Percentiles rank a stretch among this genome's conserved stretches.
Evolutionary conservation across 2,888 invertebrate species (phyloP).

Genomic region (Lathronympha strigana): DNA sequence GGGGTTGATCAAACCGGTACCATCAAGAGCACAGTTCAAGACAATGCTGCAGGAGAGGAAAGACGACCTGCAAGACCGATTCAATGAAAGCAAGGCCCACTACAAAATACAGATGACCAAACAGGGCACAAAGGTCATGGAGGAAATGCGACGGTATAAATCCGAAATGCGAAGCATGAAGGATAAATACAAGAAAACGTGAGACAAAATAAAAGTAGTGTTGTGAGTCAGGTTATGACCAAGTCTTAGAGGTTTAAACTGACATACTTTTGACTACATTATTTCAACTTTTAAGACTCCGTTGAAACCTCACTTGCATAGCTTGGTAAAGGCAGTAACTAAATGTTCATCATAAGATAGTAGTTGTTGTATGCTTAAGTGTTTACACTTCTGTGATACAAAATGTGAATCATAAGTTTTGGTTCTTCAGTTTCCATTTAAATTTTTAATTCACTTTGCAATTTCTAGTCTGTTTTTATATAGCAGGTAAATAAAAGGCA

Average conservation of each 20-base stretch:
- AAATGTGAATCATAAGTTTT: conserved; percentile 22
- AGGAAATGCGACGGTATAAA: conserved; percentile 80
- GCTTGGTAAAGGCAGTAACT: neutral
- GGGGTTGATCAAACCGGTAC: conserved; percentile 94
- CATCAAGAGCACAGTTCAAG: conserved; percentile 86
- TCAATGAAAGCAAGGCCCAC: conserved; percentile 82
- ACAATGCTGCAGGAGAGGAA: conserved; percentile 86
- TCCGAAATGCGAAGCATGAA: conserved; percentile 77
- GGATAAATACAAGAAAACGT: conserved; percentile 76
- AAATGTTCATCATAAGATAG: conserved; percentile 18
- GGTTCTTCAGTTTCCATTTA: conserved; percentile 6
- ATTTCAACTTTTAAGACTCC: neutral
- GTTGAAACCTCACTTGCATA: neutral
- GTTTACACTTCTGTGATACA: conserved; percentile 35
- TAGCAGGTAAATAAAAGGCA: too few relatives aligned
- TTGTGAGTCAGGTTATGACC: neutral
- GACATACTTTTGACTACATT: neutral
- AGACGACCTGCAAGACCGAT: conserved; percentile 85
- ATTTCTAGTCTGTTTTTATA: neutral
- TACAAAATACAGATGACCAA: conserved; percentile 74
- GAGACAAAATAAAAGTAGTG: conserved; percentile 28
- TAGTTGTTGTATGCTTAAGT: conserved; percentile 29
- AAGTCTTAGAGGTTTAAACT: neutral
- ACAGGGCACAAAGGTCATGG: conserved; percentile 75
- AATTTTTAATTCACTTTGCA: conserved; percentile 1